Conservation (phyloP, 2,888 invertebrate species). For the Tenthredo notha region DNA sequence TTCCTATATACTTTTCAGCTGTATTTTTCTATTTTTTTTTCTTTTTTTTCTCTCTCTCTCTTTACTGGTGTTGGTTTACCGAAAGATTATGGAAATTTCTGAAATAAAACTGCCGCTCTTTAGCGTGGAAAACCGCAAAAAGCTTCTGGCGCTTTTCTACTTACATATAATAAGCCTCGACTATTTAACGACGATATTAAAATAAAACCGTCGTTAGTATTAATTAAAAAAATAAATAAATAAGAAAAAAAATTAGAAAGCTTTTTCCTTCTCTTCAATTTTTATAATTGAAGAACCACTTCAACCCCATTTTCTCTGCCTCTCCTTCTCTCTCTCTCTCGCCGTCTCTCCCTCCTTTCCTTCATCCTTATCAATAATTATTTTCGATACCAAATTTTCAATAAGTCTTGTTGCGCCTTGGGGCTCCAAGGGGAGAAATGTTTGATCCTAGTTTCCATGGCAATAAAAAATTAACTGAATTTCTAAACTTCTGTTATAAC, state of each 20-base stretch:
- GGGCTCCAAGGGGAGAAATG: background rate
- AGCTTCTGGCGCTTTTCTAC: background rate
- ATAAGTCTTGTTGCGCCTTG: background rate
- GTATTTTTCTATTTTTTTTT: background rate
- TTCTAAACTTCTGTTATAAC: background rate
- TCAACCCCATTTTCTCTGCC: background rate
- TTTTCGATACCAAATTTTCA: background rate
- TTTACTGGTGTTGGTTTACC: background rate
- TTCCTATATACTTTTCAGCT: background rate
- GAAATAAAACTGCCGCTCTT: slow-evolving; percentile 7
- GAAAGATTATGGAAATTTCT: slow-evolving; percentile 21
- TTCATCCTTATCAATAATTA: background rate
- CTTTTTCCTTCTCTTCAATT: background rate
- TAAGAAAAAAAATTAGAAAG: background rate
- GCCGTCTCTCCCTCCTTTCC: background rate
- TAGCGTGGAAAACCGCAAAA: slow-evolving; percentile 1
- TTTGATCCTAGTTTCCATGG: background rate
- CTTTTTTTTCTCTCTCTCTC: too few species aligned
- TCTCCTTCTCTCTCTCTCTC: too few species aligned
- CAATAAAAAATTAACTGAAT: background rate
- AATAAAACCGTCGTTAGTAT: background rate
- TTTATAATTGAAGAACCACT: background rate
- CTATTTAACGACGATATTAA: slow-evolving; percentile 14
- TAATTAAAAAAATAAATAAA: background rate
- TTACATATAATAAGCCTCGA: background rate